Percentiles rank a stretch among this genome's conserved stretches.
phyloP scores from a whole-genome alignment of 2,113 vertebrate genomes.

The Pygoscelis antarcticus region DNA sequence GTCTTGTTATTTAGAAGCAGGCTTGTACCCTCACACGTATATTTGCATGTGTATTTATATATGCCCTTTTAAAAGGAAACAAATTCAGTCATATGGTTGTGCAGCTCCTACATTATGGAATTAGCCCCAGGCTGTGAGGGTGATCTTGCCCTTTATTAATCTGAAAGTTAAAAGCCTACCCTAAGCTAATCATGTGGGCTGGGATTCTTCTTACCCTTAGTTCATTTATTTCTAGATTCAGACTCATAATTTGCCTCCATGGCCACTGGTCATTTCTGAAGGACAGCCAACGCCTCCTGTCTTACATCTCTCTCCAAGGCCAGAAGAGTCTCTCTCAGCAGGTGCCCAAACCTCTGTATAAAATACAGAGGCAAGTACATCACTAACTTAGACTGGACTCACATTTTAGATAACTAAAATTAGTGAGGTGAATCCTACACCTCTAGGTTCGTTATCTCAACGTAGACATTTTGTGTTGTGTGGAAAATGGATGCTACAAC shows the following conservation, averaged over 20 bases:
- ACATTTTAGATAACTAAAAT: not conserved
- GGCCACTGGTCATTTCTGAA: not conserved
- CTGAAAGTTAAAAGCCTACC: not conserved
- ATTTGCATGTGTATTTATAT: not conserved
- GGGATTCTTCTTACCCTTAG: not conserved
- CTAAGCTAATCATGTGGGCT: not conserved
- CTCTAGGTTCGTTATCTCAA: not conserved
- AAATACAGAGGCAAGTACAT: not conserved
- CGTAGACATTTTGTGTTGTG: accelerated
- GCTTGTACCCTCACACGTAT: not conserved
- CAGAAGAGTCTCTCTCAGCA: not conserved
- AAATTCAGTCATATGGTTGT: not conserved
- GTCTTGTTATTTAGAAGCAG: not conserved
- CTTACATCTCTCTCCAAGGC: not conserved
- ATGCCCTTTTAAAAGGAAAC: not conserved
- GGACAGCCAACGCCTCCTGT: not conserved
- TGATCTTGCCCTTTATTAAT: not conserved
- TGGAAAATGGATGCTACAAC: not conserved
- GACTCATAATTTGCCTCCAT: not conserved
- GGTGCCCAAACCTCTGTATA: not conserved
- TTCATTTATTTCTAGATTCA: not conserved
- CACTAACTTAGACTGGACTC: not conserved
- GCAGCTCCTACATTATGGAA: not conserved
- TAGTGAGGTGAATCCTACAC: not conserved
- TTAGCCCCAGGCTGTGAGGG: not conserved